Percentiles rank a stretch among this genome's conserved stretches.
Evolutionary conservation across 2,888 invertebrate species (phyloP).

Genomic region (Troides oblongomaculatus): DNA sequence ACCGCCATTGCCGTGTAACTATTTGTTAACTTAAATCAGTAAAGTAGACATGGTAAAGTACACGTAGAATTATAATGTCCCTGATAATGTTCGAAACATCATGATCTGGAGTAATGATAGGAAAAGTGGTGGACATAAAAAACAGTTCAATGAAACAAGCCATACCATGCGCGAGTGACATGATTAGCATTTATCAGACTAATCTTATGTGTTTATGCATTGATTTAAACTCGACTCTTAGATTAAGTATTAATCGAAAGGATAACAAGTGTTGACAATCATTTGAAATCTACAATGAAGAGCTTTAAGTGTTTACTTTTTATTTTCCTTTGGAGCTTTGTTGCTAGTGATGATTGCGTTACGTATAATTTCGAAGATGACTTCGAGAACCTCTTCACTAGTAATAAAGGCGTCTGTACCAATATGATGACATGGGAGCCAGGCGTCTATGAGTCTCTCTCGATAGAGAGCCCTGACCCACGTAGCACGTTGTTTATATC

Average conservation of each 20-base stretch:
- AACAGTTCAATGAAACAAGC: conserved; percentile 4
- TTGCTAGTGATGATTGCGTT: conserved; percentile 47
- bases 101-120: conserved; percentile 2
- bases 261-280: conserved; percentile 34
- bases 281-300: conserved; percentile 28
- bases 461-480: conserved; percentile 38
- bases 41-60: conserved; percentile 17
- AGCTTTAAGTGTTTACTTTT: conserved; percentile 25
- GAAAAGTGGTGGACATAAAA: conserved; percentile 18
- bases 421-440: conserved; percentile 40
- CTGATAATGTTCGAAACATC: not conserved
- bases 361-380: conserved; percentile 49
- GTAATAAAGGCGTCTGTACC: conserved; percentile 38
- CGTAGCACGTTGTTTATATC: conserved; percentile 43
- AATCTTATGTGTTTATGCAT: conserved; percentile 16
- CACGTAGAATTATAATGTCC: conserved; percentile 5
- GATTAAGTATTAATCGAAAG: conserved; percentile 35
- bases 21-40: conserved; percentile 13
- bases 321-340: conserved; percentile 30
- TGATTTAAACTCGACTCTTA: conserved; percentile 30
- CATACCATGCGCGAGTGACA: conserved; percentile 16
- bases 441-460: conserved; percentile 37
- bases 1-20: conserved; percentile 20
- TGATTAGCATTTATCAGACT: conserved; percentile 21
- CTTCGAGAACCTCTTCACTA: conserved; percentile 42